Evolutionary conservation across 1,140 invertebrate genomes (phyloP).

Genomic region (Lineus longissimus): DNA sequence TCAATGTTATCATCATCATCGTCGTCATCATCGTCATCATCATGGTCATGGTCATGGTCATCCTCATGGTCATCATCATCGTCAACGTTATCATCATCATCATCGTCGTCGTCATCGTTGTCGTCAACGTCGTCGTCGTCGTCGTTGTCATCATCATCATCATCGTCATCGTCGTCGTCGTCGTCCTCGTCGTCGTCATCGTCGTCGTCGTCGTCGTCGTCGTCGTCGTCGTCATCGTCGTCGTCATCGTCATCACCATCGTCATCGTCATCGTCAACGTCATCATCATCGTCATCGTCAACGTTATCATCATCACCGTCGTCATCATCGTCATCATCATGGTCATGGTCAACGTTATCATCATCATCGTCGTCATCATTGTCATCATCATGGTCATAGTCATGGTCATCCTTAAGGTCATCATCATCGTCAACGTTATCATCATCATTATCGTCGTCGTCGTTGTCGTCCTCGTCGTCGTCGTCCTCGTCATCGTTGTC

Average conservation of each 20-base stretch:
- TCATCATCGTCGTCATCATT: constrained; percentile 4
- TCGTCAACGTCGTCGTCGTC: constrained; percentile 4
- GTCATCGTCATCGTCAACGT: constrained; percentile 8
- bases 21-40: neutral
- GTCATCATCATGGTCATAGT: no score
- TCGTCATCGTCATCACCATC: constrained; percentile 16
- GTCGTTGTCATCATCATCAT: neutral
- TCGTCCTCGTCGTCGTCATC: neutral
- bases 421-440: no score
- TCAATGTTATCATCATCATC: neutral
- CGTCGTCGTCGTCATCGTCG: constrained; percentile 1
- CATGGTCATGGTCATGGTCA: no score
- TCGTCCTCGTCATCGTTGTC: neutral
- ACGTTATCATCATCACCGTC: constrained; percentile 1
- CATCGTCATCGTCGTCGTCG: neutral
- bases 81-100: constrained; percentile 5
- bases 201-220: constrained; percentile 10
- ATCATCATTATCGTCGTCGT: neutral
- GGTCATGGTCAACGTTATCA: no score
- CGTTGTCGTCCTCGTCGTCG: neutral
- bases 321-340: constrained; percentile 3
- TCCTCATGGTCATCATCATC: constrained; percentile 9
- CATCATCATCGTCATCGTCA: constrained; percentile 13
- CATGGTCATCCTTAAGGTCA: no score
- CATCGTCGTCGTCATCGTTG: no score